A percentile compares a stretch with the other conserved stretches of the same genome.
These are phyloP conservation scores for Molorchus minor DNA, from an alignment of 2,888 invertebrate genomes.

Conservation along the genomic window DNA sequence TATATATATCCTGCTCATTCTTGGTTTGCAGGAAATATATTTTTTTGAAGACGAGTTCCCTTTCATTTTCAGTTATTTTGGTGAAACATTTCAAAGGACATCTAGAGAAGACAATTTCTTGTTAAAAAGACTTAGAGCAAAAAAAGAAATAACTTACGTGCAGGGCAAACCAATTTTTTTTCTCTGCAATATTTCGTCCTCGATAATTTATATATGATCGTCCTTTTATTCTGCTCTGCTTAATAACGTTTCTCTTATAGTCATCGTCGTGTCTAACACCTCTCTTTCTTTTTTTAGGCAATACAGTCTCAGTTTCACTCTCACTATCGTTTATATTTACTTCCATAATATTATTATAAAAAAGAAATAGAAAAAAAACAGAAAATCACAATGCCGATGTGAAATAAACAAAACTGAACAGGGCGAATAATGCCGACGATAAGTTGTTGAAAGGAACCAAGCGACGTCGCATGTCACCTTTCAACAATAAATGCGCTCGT, in stretches of 20 bases:
- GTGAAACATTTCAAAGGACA: slow-evolving; percentile 3
- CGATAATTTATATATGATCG: background rate
- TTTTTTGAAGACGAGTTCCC: too few species aligned
- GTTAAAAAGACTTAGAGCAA: background rate
- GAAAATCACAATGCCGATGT: too few species aligned
- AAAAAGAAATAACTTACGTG: background rate
- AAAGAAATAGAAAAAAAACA: too few species aligned
- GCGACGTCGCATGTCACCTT: slow-evolving; percentile 10
- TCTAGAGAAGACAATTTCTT: background rate
- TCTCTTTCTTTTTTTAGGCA: slow-evolving; percentile 3
- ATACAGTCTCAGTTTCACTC: background rate
- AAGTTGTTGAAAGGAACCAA: slow-evolving; percentile 8
- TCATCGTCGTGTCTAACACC: background rate
- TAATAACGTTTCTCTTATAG: slow-evolving; percentile 1
- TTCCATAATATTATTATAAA: too few species aligned
- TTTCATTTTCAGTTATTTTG: background rate
- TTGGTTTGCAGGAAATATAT: background rate
- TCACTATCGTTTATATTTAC: background rate
- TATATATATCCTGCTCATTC: background rate
- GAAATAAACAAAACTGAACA: too few species aligned
- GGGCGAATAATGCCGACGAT: too few species aligned
- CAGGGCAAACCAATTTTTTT: background rate
- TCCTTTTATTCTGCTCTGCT: slow-evolving; percentile 5
- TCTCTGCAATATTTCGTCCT: slow-evolving; percentile 1
- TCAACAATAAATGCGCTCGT: background rate